A percentile compares a stretch with the other conserved stretches of the same genome.
Conservation (phyloP, 2,797 vertebrate species). For the Rhinophrynus dorsalis region DNA sequence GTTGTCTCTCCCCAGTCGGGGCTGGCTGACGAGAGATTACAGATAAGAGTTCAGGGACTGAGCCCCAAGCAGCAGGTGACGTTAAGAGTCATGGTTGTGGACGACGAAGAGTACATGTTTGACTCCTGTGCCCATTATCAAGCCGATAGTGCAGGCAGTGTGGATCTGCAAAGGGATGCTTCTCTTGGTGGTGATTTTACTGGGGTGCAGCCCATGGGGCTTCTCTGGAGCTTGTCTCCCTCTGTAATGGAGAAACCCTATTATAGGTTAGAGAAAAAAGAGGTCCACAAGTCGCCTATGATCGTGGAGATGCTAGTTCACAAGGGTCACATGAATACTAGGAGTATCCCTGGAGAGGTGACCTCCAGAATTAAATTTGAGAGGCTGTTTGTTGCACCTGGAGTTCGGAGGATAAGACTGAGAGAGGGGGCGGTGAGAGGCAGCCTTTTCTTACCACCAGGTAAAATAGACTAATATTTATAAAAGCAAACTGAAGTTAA, state of each 20-base stretch:
- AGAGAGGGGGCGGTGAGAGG: conserved; percentile 68
- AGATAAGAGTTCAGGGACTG: conserved; percentile 53
- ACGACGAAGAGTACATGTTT: conserved; percentile 51
- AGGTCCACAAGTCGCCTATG: conserved; percentile 61
- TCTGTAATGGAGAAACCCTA: conserved; percentile 60
- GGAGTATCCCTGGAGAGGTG: conserved; percentile 45
- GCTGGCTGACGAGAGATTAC: conserved; percentile 53
- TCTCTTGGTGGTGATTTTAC: conserved; percentile 76
- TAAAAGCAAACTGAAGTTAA: no score
- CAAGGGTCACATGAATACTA: conserved; percentile 60
- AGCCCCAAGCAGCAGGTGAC: conserved; percentile 53
- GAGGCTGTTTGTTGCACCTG: conserved; percentile 70
- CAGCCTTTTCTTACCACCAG: conserved; percentile 74
- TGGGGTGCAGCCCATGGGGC: conserved; percentile 79
- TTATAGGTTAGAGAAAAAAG: conserved; percentile 66
- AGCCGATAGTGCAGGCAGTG: conserved; percentile 51
- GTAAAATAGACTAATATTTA: no score
- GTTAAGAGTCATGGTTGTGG: conserved; percentile 49
- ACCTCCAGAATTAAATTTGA: conserved; percentile 63
- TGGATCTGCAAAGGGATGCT: conserved; percentile 56
- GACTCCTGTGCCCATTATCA: conserved; percentile 59
- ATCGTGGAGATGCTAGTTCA: conserved; percentile 65
- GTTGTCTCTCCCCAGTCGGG: conserved; percentile 42
- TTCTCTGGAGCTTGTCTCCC: conserved; percentile 75
- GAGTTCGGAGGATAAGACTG: conserved; percentile 65